phyloP scores from a whole-genome alignment of 2,888 invertebrate genomes.

The Nemotelus pantherinus region DNA sequence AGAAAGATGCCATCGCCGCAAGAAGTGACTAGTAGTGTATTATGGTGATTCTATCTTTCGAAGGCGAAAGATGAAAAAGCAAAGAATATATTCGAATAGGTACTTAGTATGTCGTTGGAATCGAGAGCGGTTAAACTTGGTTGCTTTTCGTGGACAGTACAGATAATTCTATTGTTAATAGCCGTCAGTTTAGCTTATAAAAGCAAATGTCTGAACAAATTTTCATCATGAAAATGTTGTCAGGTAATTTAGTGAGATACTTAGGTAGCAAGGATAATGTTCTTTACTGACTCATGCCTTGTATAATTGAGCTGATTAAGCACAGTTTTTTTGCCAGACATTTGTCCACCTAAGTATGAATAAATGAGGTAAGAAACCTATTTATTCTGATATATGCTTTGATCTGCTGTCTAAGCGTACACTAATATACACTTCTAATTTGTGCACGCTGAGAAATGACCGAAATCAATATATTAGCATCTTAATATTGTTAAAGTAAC shows the following conservation, averaged over 20 bases:
- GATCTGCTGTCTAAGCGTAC: too few relatives aligned
- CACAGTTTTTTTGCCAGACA: too few relatives aligned
- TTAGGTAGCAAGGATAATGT: neutral
- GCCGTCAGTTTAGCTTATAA: neutral
- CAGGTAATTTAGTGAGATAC: neutral
- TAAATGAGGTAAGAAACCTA: too few relatives aligned
- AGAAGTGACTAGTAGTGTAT: neutral
- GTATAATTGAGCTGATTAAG: neutral
- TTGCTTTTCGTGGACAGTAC: neutral
- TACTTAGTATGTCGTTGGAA: neutral
- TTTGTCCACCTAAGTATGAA: too few relatives aligned
- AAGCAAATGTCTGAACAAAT: constrained; percentile 20
- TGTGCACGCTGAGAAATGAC: too few relatives aligned
- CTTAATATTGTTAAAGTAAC: too few relatives aligned
- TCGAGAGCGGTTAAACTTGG: neutral
- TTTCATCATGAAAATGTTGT: constrained; percentile 5
- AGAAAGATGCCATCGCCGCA: constrained; percentile 1
- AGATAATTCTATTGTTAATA: neutral
- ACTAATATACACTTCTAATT: too few relatives aligned
- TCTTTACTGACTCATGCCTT: neutral
- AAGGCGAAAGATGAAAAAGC: neutral
- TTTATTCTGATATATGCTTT: too few relatives aligned
- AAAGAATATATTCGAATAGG: constrained; percentile 1
- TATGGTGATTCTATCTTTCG: neutral
- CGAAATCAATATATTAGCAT: too few relatives aligned